Evolutionary conservation across 2,113 vertebrate genomes (phyloP), one percentile per base, ranked within the genome.

Genomic region (Hydrochoerus hydrochaeris): DNA sequence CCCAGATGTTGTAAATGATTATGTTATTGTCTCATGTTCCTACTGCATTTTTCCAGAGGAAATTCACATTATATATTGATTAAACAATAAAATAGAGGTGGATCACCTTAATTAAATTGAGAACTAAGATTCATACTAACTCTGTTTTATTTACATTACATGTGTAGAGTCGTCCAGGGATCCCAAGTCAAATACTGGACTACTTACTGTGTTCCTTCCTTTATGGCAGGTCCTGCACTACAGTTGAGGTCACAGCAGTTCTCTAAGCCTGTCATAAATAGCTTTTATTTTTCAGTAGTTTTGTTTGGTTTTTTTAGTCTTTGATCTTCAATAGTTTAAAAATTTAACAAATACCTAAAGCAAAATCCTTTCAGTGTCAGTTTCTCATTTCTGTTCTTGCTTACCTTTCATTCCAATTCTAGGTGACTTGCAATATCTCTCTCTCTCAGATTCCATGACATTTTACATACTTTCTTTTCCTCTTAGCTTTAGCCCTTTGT

Each of bases 291-390:
- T 88, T 88, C 28, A 87, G 10, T 77, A 30, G 17, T 52, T 86
- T 93, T 57, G 7, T 62, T 41, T 90, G 44, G 54, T 9, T 78
- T 90, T 46, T 90, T 49, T 93, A 78, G 69, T 12, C 32, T 93
- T 32, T 96, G 22, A 44, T 10, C 1, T 80, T 63, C 8, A 71
- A 17, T 57, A 83, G 0, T 0, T 75, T 86, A 86, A 67, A 24
- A 60, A 92, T 78, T 95, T 28, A 83, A 85, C 30, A 69, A 90
- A 95, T 54, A 54, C 4, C 4, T 62, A 80, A 83, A 95, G 24
- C 13, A 9, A 35, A 97, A 93, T n/a, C 69, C 1, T 4, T 73
- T 41, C 28, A 60, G 26, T 58, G 1, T 84, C 46, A 71, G 32
- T n/a, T 24, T 85, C 60, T 87, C 9, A 44, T 78, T 78, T 93